phyloP scores from a whole-genome alignment of 2,113 vertebrate species.

The Struthidea cinerea region DNA sequence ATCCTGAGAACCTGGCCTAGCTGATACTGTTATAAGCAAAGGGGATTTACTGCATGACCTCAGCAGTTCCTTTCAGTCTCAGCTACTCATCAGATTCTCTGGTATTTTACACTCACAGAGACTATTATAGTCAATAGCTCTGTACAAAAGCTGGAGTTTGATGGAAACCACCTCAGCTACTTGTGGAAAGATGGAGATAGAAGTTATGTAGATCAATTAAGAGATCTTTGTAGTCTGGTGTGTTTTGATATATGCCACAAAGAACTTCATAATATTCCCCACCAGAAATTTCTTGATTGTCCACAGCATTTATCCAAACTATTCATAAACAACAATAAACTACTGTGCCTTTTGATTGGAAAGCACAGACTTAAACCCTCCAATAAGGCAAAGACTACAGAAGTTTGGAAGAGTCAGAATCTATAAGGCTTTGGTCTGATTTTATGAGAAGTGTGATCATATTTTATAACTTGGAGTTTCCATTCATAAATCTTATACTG shows the following conservation, averaged over 20 bases:
- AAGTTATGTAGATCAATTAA: conserved; percentile 64
- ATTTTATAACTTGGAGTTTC: not conserved
- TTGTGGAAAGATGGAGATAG: conserved; percentile 70
- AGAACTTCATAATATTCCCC: conserved; percentile 39
- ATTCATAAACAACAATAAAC: conserved; percentile 40
- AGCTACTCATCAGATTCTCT: not conserved
- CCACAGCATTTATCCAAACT: conserved; percentile 62
- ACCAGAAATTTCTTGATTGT: conserved; percentile 47
- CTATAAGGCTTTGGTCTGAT: not conserved
- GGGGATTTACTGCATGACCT: no score
- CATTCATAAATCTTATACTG: not conserved
- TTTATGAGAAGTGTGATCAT: not conserved
- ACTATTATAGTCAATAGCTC: conserved; percentile 62
- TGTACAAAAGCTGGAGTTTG: conserved; percentile 73
- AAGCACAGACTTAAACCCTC: conserved; percentile 42
- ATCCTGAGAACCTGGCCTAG: not conserved
- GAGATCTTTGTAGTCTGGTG: conserved; percentile 64
- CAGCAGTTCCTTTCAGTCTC: not conserved
- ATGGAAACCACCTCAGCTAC: conserved; percentile 66
- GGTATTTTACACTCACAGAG: conserved; percentile 76
- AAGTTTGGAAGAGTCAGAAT: not conserved
- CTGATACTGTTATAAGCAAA: not conserved
- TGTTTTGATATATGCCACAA: conserved; percentile 76
- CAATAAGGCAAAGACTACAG: conserved; percentile 27
- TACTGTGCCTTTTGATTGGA: conserved; percentile 71